Conservation (phyloP, 2,888 invertebrate genomes). For the Andrena bucephala region DNA sequence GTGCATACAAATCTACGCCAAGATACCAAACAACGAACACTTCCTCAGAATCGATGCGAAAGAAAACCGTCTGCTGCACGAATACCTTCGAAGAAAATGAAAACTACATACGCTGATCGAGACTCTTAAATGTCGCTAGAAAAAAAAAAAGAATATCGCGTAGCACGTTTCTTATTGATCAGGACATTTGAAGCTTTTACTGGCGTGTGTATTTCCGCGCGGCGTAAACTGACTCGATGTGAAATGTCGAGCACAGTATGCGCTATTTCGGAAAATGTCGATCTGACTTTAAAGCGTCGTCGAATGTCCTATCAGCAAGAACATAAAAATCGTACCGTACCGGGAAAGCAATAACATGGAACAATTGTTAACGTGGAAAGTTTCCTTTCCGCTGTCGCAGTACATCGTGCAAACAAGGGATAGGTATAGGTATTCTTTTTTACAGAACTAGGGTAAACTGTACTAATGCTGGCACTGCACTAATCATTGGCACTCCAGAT, state of each 20-base stretch:
- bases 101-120: no score
- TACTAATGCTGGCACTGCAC: no score
- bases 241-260: not conserved
- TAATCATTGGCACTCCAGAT: no score
- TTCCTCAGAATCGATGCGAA: not conserved
- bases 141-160: not conserved
- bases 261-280: not conserved
- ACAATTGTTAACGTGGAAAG: no score
- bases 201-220: not conserved
- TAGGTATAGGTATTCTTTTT: no score
- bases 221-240: not conserved
- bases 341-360: no score
- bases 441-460: no score
- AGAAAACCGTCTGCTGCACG: not conserved
- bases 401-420: no score
- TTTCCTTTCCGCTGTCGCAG: no score
- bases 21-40: not conserved
- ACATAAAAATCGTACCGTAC: no score
- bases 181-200: slow-evolving; percentile 16
- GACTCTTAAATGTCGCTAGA: not conserved
- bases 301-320: no score
- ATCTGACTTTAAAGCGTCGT: no score
- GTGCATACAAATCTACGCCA: not conserved
- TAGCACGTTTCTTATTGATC: slow-evolving; percentile 14
- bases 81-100: not conserved